Evolutionary conservation across 2,113 vertebrate species (phyloP), one percentile per base, ranked within the genome.

Genomic region (Lanius ludovicianus): DNA sequence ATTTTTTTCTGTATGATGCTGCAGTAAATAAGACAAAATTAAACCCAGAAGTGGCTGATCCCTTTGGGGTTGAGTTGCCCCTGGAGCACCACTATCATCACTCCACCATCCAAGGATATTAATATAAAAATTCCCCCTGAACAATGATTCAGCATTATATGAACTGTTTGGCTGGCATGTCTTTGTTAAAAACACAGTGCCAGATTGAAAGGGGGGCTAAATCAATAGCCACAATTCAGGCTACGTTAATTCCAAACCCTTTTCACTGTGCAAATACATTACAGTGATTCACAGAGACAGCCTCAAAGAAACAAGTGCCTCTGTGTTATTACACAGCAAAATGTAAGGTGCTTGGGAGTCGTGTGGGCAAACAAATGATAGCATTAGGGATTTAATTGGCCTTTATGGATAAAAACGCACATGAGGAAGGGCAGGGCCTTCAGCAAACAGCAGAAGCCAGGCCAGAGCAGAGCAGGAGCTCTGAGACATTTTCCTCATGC

Each of bases 161-260:
- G 18, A 87, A 76, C 53, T 8, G 52, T 2, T 2, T 0, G 0
- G 53, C 49, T 1, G 0, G 64, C 0, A 0, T 31, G 9, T 25
- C 56, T 62, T 87, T 12, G 0, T 91, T 87, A 84, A 81, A 87
- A 84, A 76, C 30, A 86, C 18, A 46, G 11, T 30, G 42, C 47
- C 85, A 92, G 37, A 84, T 8, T 37, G 44, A 60, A 83, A 84
- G 44, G 70, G 19, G 24, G 22, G 10, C 47, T 87, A 75, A 90
- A 92, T 89, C 83, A 74, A 93, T 78, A 84, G 62, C n/a, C 49
- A 30, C 21, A n/a, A 62, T 57, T 49, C 42, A 76, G 47, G 82
- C 44, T 2, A 2, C 55, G 60, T 90, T 94, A 87, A 94, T 89
- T 89, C 64, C n/a, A 81, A 90, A 87, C 74, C 33, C 62, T 16